Evolutionary conservation across 2,113 vertebrate species (phyloP).

Genomic region (Nicator chloris): DNA sequence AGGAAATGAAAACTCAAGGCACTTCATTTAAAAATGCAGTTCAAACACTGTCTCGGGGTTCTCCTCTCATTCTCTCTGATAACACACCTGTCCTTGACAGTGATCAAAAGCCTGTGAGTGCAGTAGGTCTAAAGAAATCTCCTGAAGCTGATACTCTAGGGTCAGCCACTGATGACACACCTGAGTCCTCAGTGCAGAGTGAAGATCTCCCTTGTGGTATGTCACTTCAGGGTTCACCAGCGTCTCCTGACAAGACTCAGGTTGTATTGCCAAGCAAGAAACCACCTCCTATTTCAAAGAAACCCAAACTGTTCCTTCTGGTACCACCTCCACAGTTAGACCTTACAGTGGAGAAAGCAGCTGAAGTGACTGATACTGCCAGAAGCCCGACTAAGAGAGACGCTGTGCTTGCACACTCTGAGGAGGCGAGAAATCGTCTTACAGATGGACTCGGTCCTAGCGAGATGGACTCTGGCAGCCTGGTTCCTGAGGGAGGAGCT

Average conservation of each 20-base stretch:
- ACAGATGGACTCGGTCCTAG: conserved; percentile 54
- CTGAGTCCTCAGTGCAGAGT: background rate
- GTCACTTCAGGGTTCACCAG: conserved; percentile 5
- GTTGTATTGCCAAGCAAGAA: conserved; percentile 79
- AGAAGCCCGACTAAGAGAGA: conserved; percentile 55
- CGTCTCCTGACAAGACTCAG: conserved; percentile 42
- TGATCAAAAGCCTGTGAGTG: background rate
- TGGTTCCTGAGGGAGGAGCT: conserved; percentile 65
- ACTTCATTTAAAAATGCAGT: conserved; percentile 68
- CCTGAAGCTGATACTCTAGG: background rate
- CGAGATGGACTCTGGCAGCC: conserved; percentile 61
- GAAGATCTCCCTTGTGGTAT: background rate
- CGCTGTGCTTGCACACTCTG: conserved; percentile 38
- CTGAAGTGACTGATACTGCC: conserved; percentile 55
- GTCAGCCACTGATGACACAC: background rate
- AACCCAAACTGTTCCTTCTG: conserved; percentile 84
- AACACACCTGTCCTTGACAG: background rate
- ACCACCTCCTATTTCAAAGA: conserved; percentile 88
- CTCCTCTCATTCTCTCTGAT: conserved; percentile 36
- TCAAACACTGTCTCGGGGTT: conserved; percentile 60
- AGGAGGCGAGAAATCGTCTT: conserved; percentile 35
- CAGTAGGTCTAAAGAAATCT: background rate
- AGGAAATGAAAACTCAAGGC: conserved; percentile 67
- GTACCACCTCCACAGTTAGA: conserved; percentile 76
- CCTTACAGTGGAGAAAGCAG: conserved; percentile 63